A percentile compares a stretch with the other conserved stretches of the same genome.
These are phyloP conservation scores for Trachurus trachurus DNA, from an alignment of 2,797 vertebrate species.

Conservation along the genomic window DNA sequence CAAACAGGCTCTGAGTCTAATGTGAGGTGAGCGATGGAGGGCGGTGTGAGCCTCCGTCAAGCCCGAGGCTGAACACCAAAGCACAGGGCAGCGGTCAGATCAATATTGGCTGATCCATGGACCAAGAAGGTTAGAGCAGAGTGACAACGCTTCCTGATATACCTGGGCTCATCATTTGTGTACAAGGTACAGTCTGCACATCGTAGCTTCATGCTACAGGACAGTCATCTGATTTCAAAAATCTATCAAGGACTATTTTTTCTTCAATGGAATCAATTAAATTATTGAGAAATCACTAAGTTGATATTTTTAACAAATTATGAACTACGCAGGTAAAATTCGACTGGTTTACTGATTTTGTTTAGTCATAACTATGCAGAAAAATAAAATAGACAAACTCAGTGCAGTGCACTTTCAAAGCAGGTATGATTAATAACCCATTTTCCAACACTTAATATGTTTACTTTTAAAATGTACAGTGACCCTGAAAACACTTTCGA, in stretches of 20 bases:
- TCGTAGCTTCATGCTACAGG: no score
- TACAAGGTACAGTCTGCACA: not conserved
- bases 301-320: not conserved
- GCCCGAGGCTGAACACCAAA: conserved; percentile 70
- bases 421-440: not conserved
- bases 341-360: not conserved
- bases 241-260: not conserved
- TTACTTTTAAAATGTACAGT: not conserved
- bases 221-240: no score
- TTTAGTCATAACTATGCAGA: not conserved
- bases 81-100: conserved; percentile 67
- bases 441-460: conserved; percentile 4
- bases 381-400: not conserved
- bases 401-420: not conserved
- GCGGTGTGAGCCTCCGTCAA: conserved; percentile 54
- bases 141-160: conserved; percentile 30
- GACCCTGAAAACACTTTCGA: not conserved
- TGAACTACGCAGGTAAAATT: not conserved
- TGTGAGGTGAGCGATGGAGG: conserved; percentile 67
- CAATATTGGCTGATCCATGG: conserved; percentile 65
- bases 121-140: conserved; percentile 31
- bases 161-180: not conserved
- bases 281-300: not conserved
- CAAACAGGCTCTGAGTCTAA: conserved; percentile 60
- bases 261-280: not conserved